phyloP scores from a whole-genome alignment of 2,797 vertebrate genomes.

The Glossophaga mutica region DNA sequence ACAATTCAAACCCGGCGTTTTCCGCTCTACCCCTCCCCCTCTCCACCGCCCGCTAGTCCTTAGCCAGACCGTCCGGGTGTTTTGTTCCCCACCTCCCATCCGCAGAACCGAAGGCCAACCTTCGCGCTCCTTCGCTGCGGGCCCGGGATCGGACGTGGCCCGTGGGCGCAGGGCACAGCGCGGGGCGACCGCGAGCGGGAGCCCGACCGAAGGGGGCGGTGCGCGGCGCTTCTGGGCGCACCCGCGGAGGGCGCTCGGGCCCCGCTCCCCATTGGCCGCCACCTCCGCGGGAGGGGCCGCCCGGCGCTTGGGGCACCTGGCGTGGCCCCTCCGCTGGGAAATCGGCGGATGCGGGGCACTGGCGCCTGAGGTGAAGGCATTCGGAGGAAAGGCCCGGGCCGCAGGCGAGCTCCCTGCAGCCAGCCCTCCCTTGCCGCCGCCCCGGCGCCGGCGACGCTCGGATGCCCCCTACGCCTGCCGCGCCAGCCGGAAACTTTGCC shows the following conservation, averaged over 20 bases:
- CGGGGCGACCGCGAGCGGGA: constrained; percentile 5
- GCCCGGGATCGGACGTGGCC: constrained; percentile 57
- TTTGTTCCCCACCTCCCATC: background rate
- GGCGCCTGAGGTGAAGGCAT: constrained; percentile 57
- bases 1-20: constrained; percentile 3
- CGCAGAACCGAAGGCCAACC: constrained; percentile 65
- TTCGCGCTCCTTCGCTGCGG: constrained; percentile 53
- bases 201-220: constrained; percentile 73
- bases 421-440: background rate
- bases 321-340: constrained; percentile 76
- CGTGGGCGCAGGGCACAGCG: constrained; percentile 57
- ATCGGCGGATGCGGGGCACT: constrained; percentile 74
- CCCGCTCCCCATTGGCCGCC: constrained; percentile 77
- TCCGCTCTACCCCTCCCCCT: background rate
- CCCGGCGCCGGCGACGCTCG: background rate
- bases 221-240: constrained; percentile 59
- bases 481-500: constrained; percentile 61
- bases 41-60: constrained; percentile 33
- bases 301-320: constrained; percentile 73
- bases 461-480: background rate
- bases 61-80: constrained; percentile 49
- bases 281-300: constrained; percentile 70
- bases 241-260: constrained; percentile 55
- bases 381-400: constrained; percentile 32
- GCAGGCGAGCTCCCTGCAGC: background rate